phyloP scores from a whole-genome alignment of 2,113 vertebrate genomes.

The Nematolebias whitei region DNA sequence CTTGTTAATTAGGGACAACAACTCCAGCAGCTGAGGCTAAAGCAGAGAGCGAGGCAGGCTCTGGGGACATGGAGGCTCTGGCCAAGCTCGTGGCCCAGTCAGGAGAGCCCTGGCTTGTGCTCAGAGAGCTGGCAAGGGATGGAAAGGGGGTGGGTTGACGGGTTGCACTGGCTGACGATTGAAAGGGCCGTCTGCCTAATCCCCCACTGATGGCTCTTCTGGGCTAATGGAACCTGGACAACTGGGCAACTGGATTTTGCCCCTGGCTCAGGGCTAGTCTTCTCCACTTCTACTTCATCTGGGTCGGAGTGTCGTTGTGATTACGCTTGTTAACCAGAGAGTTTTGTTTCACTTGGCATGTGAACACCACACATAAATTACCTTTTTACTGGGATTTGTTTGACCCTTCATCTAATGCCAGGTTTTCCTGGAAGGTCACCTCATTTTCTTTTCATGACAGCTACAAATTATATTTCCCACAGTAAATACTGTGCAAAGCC shows the following conservation, averaged over 20 bases:
- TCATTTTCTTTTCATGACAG: slow-evolving; percentile 38
- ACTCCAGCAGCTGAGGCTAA: slow-evolving; percentile 82
- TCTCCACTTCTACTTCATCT: slow-evolving; percentile 27
- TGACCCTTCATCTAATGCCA: neutral
- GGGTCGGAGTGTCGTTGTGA: slow-evolving; percentile 20
- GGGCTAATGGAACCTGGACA: slow-evolving; percentile 57
- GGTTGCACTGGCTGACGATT: slow-evolving; percentile 55
- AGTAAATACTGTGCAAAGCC: too few species aligned
- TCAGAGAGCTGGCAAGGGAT: slow-evolving; percentile 53
- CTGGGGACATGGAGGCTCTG: slow-evolving; percentile 62
- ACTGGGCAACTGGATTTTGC: slow-evolving; percentile 51
- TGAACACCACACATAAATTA: slow-evolving; percentile 6
- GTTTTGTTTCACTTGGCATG: slow-evolving; percentile 20
- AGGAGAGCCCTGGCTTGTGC: slow-evolving; percentile 61
- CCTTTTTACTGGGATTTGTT: slow-evolving; percentile 19
- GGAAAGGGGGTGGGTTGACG: slow-evolving; percentile 1
- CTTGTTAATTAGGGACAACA: slow-evolving; percentile 85
- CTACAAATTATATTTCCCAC: slow-evolving; percentile 18
- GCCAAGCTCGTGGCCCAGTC: slow-evolving; percentile 61
- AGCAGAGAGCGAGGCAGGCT: slow-evolving; percentile 45
- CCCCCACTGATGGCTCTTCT: slow-evolving; percentile 60
- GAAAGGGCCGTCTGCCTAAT: slow-evolving; percentile 62
- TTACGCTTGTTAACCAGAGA: neutral
- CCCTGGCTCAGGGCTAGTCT: slow-evolving; percentile 22
- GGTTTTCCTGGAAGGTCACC: neutral